Conservation (phyloP, 2,113 vertebrate species). For the Siniperca knerii region DNA sequence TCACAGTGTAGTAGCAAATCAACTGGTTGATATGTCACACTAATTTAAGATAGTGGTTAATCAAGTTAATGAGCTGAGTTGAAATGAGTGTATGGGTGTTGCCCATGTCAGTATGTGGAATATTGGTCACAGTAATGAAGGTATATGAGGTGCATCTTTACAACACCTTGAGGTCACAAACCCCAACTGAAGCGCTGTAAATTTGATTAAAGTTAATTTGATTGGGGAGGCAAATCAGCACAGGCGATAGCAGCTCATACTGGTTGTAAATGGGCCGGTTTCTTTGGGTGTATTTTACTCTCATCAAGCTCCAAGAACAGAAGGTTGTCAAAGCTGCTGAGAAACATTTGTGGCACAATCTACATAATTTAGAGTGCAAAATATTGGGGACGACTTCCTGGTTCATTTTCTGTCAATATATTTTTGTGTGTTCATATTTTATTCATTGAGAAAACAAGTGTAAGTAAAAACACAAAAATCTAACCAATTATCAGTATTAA, state of each 20-base stretch:
- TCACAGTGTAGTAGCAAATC: not conserved
- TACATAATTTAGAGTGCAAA: not conserved
- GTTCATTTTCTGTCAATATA: not conserved
- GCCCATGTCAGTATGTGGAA: not conserved
- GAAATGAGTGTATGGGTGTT: conserved; percentile 1
- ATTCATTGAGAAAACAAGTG: not conserved
- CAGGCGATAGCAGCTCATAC: not conserved
- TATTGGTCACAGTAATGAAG: not conserved
- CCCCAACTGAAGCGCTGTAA: not conserved
- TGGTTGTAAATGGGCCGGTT: not conserved
- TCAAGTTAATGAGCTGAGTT: conserved; percentile 25
- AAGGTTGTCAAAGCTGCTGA: too few relatives aligned
- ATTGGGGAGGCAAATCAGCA: not conserved
- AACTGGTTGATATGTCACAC: not conserved
- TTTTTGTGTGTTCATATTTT: not conserved
- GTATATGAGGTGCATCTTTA: conserved; percentile 6
- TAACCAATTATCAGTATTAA: not conserved
- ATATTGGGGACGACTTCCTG: too few relatives aligned
- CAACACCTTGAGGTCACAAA: not conserved
- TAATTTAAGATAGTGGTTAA: conserved; percentile 15
- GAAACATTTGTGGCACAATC: too few relatives aligned
- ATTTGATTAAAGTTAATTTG: not conserved
- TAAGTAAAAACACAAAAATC: not conserved
- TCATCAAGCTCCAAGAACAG: not conserved
- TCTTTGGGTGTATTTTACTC: not conserved